Evolutionary conservation across 1,140 invertebrate species (phyloP).

Genomic region (Ridgeia piscesae): DNA sequence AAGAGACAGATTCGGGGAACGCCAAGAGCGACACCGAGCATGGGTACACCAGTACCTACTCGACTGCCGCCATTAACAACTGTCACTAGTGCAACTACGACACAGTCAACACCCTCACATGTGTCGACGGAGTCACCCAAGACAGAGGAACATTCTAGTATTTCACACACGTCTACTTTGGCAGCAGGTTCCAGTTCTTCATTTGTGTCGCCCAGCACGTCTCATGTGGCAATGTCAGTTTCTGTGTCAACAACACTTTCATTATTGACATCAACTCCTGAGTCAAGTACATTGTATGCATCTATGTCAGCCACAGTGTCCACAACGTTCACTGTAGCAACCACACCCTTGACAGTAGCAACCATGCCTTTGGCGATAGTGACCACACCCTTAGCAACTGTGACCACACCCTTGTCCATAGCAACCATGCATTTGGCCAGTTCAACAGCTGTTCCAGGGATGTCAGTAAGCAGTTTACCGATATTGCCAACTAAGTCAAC

Average conservation of each 20-base stretch:
- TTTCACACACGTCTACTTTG: not conserved
- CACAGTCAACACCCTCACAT: not conserved
- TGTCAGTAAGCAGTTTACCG: not conserved
- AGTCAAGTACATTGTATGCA: not conserved
- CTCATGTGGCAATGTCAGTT: not conserved
- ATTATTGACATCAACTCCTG: not conserved
- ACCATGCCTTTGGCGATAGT: not conserved
- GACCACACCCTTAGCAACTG: not conserved
- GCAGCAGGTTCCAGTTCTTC: not conserved
- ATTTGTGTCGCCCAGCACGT: not conserved
- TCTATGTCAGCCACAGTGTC: not conserved
- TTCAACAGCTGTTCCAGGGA: not conserved
- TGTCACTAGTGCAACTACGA: not conserved
- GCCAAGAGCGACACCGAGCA: slow-evolving; percentile 25
- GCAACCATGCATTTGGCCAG: not conserved
- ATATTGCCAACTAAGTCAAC: not conserved
- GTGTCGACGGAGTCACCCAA: not conserved
- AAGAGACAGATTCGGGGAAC: slow-evolving; percentile 26
- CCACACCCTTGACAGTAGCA: not conserved
- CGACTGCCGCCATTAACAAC: not conserved
- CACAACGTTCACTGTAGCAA: not conserved
- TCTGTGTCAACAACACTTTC: not conserved
- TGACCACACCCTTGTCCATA: too few species aligned
- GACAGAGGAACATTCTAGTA: not conserved
- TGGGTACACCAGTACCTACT: slow-evolving; percentile 21